These are phyloP conservation scores for Halocaridina rubra DNA, from an alignment of 2,888 invertebrate species.

Conservation along the genomic window DNA sequence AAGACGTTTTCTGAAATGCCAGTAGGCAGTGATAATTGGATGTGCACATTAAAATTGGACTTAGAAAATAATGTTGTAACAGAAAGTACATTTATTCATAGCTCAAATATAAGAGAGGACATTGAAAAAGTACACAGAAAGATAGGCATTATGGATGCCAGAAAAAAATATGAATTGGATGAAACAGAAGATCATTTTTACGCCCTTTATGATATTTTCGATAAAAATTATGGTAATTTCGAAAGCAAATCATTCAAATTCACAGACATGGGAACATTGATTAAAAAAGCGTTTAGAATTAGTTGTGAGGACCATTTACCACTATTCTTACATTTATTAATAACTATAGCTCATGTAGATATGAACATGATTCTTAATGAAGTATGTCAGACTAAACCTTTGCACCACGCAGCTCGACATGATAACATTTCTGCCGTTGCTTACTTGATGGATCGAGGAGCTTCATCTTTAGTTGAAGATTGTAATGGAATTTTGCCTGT, in stretches of 20 bases:
- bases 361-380: neutral
- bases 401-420: slow-evolving; percentile 10
- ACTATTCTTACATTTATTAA: neutral
- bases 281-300: neutral
- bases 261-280: neutral
- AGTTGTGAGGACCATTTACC: neutral
- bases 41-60: neutral
- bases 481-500: neutral
- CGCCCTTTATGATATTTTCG: neutral
- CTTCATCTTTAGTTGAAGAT: neutral
- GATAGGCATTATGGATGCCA: no score
- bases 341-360: neutral
- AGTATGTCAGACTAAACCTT: neutral
- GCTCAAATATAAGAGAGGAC: neutral
- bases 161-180: neutral
- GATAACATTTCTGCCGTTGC: neutral
- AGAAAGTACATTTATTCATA: neutral
- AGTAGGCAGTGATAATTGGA: neutral
- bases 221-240: neutral
- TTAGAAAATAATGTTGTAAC: neutral
- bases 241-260: neutral
- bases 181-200: slow-evolving; percentile 6
- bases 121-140: neutral
- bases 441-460: neutral
- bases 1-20: neutral